Evolutionary conservation across 30 jellyfish, hydroid and myxozoan species (phyloP), one percentile per base, ranked within the genome.

Genomic region (Pseudorhiza aurosa): DNA sequence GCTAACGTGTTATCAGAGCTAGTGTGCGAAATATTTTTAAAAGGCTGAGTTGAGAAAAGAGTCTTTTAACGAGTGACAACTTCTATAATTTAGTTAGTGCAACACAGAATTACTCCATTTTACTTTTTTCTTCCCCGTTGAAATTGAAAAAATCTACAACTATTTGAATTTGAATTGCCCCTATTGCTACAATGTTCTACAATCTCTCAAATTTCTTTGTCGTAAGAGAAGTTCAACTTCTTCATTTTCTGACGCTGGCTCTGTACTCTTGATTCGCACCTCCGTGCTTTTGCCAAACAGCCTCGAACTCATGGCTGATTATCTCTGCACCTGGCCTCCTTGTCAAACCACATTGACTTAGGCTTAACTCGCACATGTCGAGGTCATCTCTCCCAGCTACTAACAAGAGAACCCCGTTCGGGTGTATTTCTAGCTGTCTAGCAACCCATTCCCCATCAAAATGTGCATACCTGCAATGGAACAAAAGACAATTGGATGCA

Each of bases 381-480:
- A 86, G 86, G 81, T 93, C 99, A 68, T 93, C 91, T 24, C 67
- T 63, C 2, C 99, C 97, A 50, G 99, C 91, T 17, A 93, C 75
- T 10, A 93, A 80, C 36, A 86, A 91, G 65, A 93, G 88, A 6
- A 69, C 87, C 22, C 99, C 99, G 69, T 93, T 93, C 24, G 97
- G 94, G 68, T 93, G 99, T 9, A 85, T 82, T 81, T 93, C 99
- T 36, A 93, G 87, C 60, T 93, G 99, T 69, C 99, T 90, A n/a
- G 99, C 99, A 21, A 93, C 90, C 96, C 96, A 93, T 37, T 93
- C 96, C 8, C 99, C 99, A 77, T 93, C 99, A 70, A 93, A 93
- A 57, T 93, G 99, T 8, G 99, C 99, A 58, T 93, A 93, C 99
- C 99, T 93, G 59, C 24, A 71, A 27, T 32, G 65, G 33, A 64